These are phyloP conservation scores for Mastomys natalensis DNA, from an alignment of 2,113 vertebrate species.

Conservation along the genomic window DNA sequence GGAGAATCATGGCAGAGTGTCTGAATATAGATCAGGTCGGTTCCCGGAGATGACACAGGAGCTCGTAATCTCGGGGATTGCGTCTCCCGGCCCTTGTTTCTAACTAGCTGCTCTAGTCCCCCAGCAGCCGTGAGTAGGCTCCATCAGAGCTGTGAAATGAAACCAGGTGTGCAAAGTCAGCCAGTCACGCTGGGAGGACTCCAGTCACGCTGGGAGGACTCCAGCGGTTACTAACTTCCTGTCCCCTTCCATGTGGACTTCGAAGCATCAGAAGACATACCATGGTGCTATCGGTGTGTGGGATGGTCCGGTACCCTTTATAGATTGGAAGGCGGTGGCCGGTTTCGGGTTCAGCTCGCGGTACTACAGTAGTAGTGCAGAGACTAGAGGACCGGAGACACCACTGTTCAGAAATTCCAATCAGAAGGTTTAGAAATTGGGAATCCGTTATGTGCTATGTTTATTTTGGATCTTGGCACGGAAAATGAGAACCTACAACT, in stretches of 20 bases:
- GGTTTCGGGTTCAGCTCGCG: too few relatives aligned
- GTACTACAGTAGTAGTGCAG: too few relatives aligned
- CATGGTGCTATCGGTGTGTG: too few relatives aligned
- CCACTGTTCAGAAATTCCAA: too few relatives aligned
- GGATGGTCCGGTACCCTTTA: too few relatives aligned
- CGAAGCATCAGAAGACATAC: not conserved
- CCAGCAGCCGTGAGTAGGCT: not conserved
- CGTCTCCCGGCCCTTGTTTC: not conserved
- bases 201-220: not conserved
- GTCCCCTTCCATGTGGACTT: not conserved
- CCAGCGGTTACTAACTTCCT: not conserved
- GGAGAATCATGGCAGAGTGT: not conserved
- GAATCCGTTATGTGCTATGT: too few relatives aligned
- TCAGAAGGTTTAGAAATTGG: too few relatives aligned
- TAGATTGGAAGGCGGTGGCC: too few relatives aligned
- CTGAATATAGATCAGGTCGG: not conserved
- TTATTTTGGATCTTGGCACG: too few relatives aligned
- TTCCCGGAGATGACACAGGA: not conserved
- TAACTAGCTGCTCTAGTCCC: not conserved
- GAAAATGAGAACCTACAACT: too few relatives aligned
- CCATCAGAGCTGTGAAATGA: not conserved
- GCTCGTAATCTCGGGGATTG: slow-evolving; percentile 9
- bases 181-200: not conserved
- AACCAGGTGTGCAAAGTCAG: not conserved
- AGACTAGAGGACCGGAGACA: too few relatives aligned